phyloP scores from a whole-genome alignment of 1,140 invertebrate species.

The Papilio machaon region DNA sequence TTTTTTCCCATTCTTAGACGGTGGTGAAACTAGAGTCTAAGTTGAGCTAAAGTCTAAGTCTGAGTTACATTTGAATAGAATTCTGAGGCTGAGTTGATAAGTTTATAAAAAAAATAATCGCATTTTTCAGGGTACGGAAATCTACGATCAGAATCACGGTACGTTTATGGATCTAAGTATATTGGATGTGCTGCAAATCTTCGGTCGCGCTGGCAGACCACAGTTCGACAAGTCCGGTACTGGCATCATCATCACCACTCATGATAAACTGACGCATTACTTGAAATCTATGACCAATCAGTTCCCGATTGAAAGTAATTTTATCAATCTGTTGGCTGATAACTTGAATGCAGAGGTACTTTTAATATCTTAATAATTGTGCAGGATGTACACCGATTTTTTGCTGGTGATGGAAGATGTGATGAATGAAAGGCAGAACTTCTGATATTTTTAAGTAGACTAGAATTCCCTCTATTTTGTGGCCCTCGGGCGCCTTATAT shows the following conservation, averaged over 20 bases:
- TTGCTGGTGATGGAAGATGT: too few relatives aligned
- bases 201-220: slow-evolving; percentile 98
- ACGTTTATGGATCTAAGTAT: slow-evolving; percentile 97
- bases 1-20: too few relatives aligned
- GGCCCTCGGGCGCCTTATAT: too few relatives aligned
- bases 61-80: too few relatives aligned
- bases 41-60: too few relatives aligned
- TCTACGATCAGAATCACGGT: slow-evolving; percentile 98
- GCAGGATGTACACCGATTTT: too few relatives aligned
- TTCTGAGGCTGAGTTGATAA: too few relatives aligned
- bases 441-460: too few relatives aligned
- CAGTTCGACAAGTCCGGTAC: slow-evolving; percentile 96
- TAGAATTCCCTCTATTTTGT: too few relatives aligned
- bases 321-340: slow-evolving; percentile 95
- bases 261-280: slow-evolving; percentile 97
- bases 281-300: slow-evolving; percentile 97
- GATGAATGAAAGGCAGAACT: too few relatives aligned
- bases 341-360: slow-evolving; percentile 98
- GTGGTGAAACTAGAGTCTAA: too few relatives aligned
- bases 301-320: slow-evolving; percentile 99
- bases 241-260: slow-evolving; percentile 97
- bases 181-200: slow-evolving; percentile 99
- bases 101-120: background rate
- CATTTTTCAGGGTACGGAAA: slow-evolving; percentile 93
- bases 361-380: slow-evolving; percentile 33